Evolutionary conservation across 2,888 invertebrate genomes (phyloP).

Genomic region (Pseudococcus viburni): DNA sequence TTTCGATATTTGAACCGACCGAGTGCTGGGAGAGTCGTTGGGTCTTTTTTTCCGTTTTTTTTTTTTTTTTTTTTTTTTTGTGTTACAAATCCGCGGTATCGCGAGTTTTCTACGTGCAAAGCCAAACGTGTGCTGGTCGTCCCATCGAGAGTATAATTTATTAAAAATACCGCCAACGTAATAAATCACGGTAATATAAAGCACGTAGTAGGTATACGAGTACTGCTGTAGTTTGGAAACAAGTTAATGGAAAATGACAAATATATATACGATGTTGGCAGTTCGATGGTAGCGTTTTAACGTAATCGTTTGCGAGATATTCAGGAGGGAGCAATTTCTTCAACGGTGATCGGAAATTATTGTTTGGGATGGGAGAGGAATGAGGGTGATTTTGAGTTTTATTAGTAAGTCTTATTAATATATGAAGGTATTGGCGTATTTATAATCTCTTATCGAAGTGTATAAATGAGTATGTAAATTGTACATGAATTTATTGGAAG

Average conservation of each 20-base stretch:
- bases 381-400: too few relatives aligned
- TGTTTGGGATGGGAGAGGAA: background rate
- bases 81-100: background rate
- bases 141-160: constrained; percentile 28
- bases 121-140: background rate
- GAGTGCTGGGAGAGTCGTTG: background rate
- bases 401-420: too few relatives aligned
- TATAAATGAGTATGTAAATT: too few relatives aligned
- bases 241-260: constrained; percentile 34
- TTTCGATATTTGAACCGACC: background rate
- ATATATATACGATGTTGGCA: background rate
- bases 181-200: constrained; percentile 41
- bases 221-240: background rate
- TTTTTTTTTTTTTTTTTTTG: background rate
- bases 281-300: constrained; percentile 12
- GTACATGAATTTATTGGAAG: too few relatives aligned
- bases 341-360: constrained; percentile 28
- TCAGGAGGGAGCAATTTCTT: constrained; percentile 36
- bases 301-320: constrained; percentile 7
- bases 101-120: background rate
- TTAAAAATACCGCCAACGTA: constrained; percentile 42
- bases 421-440: too few relatives aligned
- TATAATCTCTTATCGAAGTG: too few relatives aligned
- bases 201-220: background rate
- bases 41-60: background rate